Base-by-base conservation (phyloP, 2,888 invertebrate species). In the Periphyllus acericola region DNA sequence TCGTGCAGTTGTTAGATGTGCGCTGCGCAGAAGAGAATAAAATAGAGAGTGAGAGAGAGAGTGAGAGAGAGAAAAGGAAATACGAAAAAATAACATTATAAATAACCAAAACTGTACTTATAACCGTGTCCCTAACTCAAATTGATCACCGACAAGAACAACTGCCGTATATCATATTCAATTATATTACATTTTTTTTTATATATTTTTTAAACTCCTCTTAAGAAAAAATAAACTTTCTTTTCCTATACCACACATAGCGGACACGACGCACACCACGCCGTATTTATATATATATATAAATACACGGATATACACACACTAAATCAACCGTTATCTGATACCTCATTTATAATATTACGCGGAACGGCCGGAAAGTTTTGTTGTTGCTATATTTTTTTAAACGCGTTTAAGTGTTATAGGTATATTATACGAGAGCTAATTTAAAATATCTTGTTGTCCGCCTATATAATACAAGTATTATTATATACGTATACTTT, bases 91-190 rank as follows among this genome's bases (percentile, higher is more conserved):
- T 29, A 55, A 19, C 74, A 55, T n/a, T 75, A 83, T 60, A 60
- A 75, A 84, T 66, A 84, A 84, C 83, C 75, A 46, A 81, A 81
- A 76, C 36, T 40, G 40, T 83, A 60, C 74, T 29, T 60, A 46
- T 60, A 75, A 76, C 75, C 75, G 83, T 55, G 83, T 84, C 75
- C 29, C 25, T 66, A 84, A 84, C 83, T 83, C 55, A 40, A 83
- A 83, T 83, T 84, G 83, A 84, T 84, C 66, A 75, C 75, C 83
- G 83, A 83, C 74, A 83, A 83, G 21, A 74, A 40, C 74, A 66
- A 75, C 75, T 32, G 75, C 66, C 83, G 66, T 84, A 84, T 40
- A 66, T 84, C 60, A 84, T 84, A 84, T 84, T 84, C 75, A 84
- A 84, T 84, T 84, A 75, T 84, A 66, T 84, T 46, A 66, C 11